A percentile compares a stretch with the other conserved stretches of the same genome.
phyloP scores from a whole-genome alignment of 2,113 vertebrate genomes.

The Nyctereutes procyonoides region DNA sequence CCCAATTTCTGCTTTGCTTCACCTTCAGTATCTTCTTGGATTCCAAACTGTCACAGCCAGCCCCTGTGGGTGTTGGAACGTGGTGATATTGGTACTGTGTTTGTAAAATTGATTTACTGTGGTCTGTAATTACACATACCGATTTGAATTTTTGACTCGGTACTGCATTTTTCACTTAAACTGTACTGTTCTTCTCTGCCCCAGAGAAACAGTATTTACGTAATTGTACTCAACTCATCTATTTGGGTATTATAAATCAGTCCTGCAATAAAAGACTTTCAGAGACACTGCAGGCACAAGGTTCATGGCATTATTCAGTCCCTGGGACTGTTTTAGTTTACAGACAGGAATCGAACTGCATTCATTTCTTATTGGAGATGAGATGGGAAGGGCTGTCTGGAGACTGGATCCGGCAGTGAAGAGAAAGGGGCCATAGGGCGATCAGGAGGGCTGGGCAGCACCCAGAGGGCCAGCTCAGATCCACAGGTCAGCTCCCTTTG shows the following conservation, averaged over 20 bases:
- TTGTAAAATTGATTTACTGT: conserved; percentile 69
- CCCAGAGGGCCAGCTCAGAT: not conserved
- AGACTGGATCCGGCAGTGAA: not conserved
- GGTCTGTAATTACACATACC: conserved; percentile 69
- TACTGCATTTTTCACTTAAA: conserved; percentile 71
- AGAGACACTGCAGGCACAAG: conserved; percentile 23
- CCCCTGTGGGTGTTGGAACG: conserved; percentile 33
- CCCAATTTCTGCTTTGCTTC: not conserved
- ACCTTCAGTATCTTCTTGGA: conserved; percentile 34
- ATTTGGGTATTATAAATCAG: conserved; percentile 73
- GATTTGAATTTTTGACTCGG: conserved; percentile 72
- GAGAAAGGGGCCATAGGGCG: not conserved
- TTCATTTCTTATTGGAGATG: conserved; percentile 32
- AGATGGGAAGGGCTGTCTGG: not conserved
- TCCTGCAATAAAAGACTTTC: conserved; percentile 62
- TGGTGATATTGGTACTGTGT: not conserved
- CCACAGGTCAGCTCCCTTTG: not conserved
- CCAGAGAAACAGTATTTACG: conserved; percentile 52
- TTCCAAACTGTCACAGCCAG: not conserved
- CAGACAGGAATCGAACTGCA: not conserved
- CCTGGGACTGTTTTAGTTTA: not conserved
- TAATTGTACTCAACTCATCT: conserved; percentile 65
- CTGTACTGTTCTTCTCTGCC: conserved; percentile 8
- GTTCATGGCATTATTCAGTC: conserved; percentile 36
- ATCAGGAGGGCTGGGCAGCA: not conserved